Evolutionary conservation across 2,113 vertebrate species (phyloP), one percentile per base, ranked within the genome.

Genomic region (human): DNA sequence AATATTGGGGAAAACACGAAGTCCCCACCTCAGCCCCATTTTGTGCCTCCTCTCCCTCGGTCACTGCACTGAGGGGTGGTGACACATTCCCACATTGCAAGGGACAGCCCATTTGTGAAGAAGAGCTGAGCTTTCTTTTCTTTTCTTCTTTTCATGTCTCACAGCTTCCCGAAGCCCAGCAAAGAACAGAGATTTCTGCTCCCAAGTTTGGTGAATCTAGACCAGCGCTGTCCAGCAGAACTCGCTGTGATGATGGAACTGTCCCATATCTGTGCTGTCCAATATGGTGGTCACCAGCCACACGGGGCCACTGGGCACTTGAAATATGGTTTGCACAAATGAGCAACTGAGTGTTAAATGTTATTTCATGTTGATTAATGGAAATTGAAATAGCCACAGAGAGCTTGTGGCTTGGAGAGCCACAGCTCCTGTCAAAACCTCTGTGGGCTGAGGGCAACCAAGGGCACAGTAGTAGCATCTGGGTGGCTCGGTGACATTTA

Each of bases 1-100:
- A 57, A 99, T 98, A 61, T 22, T 32, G 23, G 98, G 97, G 97
- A 55, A 79, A 90, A 35, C 97, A 81, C 79, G 43, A 85, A 94
- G 89, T 81, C 97, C 35, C n/a, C 82, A 50, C 97, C 97, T 89
- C 96, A 72, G 89, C 45, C 38, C 45, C 8, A 0, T 86, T 92
- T 52, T n/a, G 73, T 66, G 48, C 8, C 75, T 73, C 78, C 17
- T 78, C 70, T 27, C 61, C 22, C 96, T 43, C 30, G 59, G 72
- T 45, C 80, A 3, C 48, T 68, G 66, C 25, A 2, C 94, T 2
- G 13, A 82, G 96, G 75, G 93, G 78, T 17, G 18, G 61, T 55
- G 66, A 68, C 91, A 20, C 22, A 4, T 79, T 95, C 96, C 95
- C 96, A 90, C 84, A 57, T 73, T 16, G 3, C 1, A 0, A 61